Percentiles rank a stretch among this genome's conserved stretches.
Conservation (phyloP, 2,113 vertebrate genomes). For the Cynocephalus volans region DNA sequence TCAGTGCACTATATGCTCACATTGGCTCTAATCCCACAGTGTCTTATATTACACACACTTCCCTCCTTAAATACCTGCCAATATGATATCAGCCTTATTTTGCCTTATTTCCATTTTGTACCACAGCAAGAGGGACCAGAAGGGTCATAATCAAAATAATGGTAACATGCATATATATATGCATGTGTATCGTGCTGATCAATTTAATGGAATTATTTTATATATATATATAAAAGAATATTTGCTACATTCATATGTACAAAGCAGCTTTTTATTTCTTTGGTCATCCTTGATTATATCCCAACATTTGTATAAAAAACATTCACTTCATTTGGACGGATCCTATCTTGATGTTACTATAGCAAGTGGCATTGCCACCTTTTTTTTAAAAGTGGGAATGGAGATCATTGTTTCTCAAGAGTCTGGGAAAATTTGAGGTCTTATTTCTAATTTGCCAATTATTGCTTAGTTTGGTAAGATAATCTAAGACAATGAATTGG, state of each 20-base stretch:
- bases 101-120: background rate
- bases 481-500: background rate
- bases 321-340: background rate
- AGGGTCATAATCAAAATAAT: constrained; percentile 16
- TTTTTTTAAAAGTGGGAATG: background rate
- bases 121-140: background rate
- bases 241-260: background rate
- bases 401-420: background rate
- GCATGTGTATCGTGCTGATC: background rate
- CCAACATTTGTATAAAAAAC: background rate
- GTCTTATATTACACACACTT: background rate
- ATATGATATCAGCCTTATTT: background rate
- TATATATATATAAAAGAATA: background rate
- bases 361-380: background rate
- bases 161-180: background rate
- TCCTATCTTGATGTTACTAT: background rate
- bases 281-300: constrained; percentile 15
- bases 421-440: background rate
- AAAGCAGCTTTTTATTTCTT: constrained; percentile 36
- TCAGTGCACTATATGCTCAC: background rate
- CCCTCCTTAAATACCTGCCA: constrained; percentile 13
- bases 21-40: background rate
- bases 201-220: background rate
- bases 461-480: background rate
- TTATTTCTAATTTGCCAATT: background rate